These are phyloP conservation scores for Paraescarpia echinospica DNA, from an alignment of 1,140 invertebrate species.

Conservation along the genomic window DNA sequence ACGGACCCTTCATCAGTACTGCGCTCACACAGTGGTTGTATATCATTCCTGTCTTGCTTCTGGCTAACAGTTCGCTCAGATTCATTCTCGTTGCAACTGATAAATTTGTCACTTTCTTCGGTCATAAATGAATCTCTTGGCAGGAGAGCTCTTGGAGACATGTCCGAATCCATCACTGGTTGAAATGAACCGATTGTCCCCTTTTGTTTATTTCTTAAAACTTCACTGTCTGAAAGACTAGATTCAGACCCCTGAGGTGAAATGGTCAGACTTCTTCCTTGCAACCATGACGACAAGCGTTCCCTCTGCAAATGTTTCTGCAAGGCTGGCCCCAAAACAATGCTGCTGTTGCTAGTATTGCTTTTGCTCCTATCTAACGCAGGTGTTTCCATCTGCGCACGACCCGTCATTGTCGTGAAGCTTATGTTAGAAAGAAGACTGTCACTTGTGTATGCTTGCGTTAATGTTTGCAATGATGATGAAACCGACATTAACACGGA, in stretches of 20 bases:
- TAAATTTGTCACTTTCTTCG: neutral
- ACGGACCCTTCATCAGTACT: neutral
- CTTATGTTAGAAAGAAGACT: no score
- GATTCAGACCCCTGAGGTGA: neutral
- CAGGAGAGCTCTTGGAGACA: neutral
- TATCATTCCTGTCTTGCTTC: neutral
- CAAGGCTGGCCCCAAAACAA: neutral
- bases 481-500: neutral
- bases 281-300: neutral
- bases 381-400: neutral
- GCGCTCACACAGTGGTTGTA: neutral
- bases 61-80: neutral
- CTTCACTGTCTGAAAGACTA: neutral
- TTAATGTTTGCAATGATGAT: neutral
- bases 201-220: neutral
- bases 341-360: neutral
- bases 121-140: neutral
- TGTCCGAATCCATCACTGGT: neutral
- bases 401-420: neutral
- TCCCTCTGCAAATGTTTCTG: neutral
- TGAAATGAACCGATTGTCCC: neutral
- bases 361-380: neutral
- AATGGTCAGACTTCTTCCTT: neutral
- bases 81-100: neutral
- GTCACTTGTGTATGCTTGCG: neutral